A percentile compares a stretch with the other conserved stretches of the same genome.
Conservation (phyloP, 2,888 invertebrate genomes). For the Acanthosepion esculentum region DNA sequence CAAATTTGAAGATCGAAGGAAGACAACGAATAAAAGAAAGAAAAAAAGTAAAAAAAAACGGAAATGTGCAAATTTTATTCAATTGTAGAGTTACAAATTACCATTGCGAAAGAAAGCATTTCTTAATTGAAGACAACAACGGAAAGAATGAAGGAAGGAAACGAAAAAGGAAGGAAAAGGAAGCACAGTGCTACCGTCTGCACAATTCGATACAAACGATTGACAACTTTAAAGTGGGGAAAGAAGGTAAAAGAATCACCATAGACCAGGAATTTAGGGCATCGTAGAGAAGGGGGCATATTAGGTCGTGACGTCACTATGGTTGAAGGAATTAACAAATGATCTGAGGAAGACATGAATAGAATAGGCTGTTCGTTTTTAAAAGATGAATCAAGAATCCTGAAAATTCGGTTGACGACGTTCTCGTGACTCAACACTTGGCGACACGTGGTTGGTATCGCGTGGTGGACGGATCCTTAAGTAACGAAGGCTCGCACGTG, state of each 20-base stretch:
- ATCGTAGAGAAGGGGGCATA: background rate
- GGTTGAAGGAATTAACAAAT: background rate
- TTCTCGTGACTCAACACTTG: background rate
- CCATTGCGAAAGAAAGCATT: too few species aligned
- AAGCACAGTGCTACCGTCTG: background rate
- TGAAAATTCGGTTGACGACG: background rate
- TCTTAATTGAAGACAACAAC: too few species aligned
- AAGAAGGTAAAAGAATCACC: background rate
- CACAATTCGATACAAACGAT: background rate
- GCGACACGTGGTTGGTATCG: background rate
- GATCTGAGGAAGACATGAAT: background rate
- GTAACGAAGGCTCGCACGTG: background rate
- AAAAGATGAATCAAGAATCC: background rate
- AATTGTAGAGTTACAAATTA: too few species aligned
- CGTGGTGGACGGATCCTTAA: too few species aligned
- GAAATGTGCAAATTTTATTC: too few species aligned
- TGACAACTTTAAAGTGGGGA: background rate
- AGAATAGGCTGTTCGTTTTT: too few species aligned
- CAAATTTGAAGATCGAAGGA: background rate
- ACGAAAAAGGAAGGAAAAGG: background rate
- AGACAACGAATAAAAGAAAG: background rate
- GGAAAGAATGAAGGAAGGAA: background rate
- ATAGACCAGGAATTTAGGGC: background rate
- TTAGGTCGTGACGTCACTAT: background rate
- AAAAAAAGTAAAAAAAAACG: background rate